A percentile compares a stretch with the other conserved stretches of the same genome.
phyloP scores from a whole-genome alignment of 2,797 vertebrate species.

The Rhinichthys osculus region DNA sequence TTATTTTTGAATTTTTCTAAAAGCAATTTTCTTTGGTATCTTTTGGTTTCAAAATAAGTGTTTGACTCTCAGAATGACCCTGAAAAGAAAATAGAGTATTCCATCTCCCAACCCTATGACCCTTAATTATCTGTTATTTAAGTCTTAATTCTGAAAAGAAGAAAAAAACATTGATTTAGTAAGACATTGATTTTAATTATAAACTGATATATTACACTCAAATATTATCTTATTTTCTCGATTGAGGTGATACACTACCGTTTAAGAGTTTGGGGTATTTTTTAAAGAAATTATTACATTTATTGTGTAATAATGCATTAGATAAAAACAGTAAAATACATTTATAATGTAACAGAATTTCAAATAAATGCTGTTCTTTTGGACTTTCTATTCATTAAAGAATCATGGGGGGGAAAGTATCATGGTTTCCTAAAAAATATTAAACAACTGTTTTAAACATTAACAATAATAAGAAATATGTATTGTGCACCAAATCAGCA shows the following conservation, averaged over 20 bases:
- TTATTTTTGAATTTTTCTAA: conserved; percentile 14
- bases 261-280: background rate
- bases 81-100: background rate
- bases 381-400: background rate
- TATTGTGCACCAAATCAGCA: background rate
- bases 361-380: background rate
- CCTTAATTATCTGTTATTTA: conserved; percentile 49
- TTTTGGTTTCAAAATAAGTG: conserved; percentile 1
- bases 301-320: background rate
- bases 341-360: background rate
- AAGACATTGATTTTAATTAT: conserved; percentile 79
- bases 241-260: conserved; percentile 55
- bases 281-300: background rate
- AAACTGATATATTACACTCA: conserved; percentile 70
- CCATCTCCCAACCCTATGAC: conserved; percentile 9
- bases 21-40: conserved; percentile 1
- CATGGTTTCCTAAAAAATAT: background rate
- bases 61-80: background rate
- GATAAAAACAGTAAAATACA: background rate
- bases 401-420: background rate
- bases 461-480: background rate
- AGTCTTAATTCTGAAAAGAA: background rate
- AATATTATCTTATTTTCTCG: conserved; percentile 81
- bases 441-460: background rate
- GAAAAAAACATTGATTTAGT: conserved; percentile 63